Evolutionary conservation across 2,888 invertebrate genomes (phyloP).

Genomic region (Acanthosepion lycidas): DNA sequence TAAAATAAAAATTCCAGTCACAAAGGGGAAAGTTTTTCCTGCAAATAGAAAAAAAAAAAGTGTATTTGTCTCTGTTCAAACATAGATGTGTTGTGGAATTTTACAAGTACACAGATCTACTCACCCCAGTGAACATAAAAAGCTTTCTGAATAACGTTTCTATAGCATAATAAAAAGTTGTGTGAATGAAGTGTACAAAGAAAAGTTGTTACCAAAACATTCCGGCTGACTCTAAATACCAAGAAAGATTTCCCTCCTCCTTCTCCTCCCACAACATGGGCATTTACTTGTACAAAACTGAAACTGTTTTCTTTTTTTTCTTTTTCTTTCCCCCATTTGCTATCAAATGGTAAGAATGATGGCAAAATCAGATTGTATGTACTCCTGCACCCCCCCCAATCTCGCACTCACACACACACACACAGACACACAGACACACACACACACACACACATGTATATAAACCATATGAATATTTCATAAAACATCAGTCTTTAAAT

Average conservation of each 20-base stretch:
- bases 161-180: neutral
- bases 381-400: neutral
- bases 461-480: neutral
- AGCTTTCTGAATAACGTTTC: neutral
- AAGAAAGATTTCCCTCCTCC: neutral
- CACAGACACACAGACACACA: neutral
- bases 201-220: neutral
- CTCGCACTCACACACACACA: neutral
- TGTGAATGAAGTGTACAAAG: neutral
- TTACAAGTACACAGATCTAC: neutral
- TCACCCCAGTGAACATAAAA: neutral
- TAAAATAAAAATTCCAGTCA: neutral
- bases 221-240: neutral
- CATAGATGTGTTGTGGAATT: neutral
- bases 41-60: neutral
- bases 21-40: neutral
- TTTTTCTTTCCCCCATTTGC: neutral
- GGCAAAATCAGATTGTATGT: neutral
- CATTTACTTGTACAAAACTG: neutral
- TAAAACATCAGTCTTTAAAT: conserved; percentile 3
- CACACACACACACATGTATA: neutral
- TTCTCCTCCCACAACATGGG: neutral
- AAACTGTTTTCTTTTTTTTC: neutral
- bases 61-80: neutral
- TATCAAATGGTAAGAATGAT: neutral